Evolutionary conservation across 2,113 vertebrate species (phyloP).

Genomic region (Archocentrus centrarchus): DNA sequence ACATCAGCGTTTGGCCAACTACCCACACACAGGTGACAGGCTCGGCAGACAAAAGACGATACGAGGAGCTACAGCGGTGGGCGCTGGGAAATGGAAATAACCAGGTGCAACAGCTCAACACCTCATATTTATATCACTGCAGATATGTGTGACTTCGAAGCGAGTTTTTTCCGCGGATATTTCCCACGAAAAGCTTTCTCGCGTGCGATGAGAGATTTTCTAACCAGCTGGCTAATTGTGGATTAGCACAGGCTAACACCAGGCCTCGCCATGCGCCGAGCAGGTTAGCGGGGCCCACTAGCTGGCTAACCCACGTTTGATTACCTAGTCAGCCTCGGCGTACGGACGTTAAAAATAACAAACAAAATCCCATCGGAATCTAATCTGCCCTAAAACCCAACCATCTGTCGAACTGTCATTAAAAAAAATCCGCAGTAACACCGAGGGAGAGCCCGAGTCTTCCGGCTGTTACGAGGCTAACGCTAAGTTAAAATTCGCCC

Average conservation of each 20-base stretch:
- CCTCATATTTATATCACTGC: neutral
- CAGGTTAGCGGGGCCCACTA: constrained; percentile 52
- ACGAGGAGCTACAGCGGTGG: neutral
- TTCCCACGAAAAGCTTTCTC: neutral
- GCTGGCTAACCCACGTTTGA: neutral
- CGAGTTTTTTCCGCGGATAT: neutral
- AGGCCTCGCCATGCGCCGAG: constrained; percentile 70
- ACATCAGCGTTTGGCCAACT: neutral
- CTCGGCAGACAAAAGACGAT: constrained; percentile 39
- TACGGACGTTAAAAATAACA: accelerated
- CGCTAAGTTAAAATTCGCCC: constrained; percentile 30
- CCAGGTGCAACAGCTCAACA: neutral
- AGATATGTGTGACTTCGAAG: neutral
- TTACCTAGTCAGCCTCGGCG: accelerated
- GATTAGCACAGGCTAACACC: constrained; percentile 41
- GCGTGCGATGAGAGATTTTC: neutral
- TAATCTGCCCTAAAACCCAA: accelerated
- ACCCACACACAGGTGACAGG: neutral
- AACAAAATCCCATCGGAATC: accelerated
- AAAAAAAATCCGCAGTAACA: accelerated
- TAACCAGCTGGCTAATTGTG: constrained; percentile 7
- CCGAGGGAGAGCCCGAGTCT: accelerated
- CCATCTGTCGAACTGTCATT: neutral
- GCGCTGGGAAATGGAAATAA: neutral
- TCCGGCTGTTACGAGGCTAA: neutral